Conservation (phyloP, 2,888 invertebrate genomes). For the Noctua fimbriata region DNA sequence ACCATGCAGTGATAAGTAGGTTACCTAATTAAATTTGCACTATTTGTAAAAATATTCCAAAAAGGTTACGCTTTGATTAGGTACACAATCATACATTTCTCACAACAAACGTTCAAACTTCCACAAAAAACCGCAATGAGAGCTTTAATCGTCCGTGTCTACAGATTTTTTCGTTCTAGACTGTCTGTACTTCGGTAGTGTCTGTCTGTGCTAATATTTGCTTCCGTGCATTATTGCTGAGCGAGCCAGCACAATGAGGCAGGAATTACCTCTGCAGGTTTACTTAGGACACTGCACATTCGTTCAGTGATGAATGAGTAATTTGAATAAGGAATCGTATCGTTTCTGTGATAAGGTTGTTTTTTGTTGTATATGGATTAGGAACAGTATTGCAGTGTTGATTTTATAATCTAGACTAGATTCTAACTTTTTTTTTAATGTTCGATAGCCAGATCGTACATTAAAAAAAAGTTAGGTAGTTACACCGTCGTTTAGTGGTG, state of each 20-base stretch:
- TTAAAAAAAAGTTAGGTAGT: no score
- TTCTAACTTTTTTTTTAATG: neutral
- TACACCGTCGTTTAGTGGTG: neutral
- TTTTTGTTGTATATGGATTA: neutral
- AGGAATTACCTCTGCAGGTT: slow-evolving; percentile 78
- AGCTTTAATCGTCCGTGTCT: slow-evolving; percentile 69
- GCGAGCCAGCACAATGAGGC: slow-evolving; percentile 80
- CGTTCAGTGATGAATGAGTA: slow-evolving; percentile 46
- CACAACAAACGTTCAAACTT: neutral
- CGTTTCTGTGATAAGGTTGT: neutral
- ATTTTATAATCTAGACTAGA: neutral
- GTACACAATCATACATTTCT: neutral
- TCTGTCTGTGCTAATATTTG: slow-evolving; percentile 89
- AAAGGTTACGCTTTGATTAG: neutral
- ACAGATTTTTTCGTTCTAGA: slow-evolving; percentile 78
- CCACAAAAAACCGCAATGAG: slow-evolving; percentile 66
- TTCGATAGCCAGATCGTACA: no score
- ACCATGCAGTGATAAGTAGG: no score
- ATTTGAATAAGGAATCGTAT: slow-evolving; percentile 43
- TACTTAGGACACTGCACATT: slow-evolving; percentile 49
- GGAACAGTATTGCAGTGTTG: neutral
- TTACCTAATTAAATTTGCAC: no score
- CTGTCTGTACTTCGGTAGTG: slow-evolving; percentile 71
- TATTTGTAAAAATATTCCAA: neutral
- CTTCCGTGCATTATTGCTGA: slow-evolving; percentile 87